phyloP scores from a whole-genome alignment of 2,888 invertebrate species.

The Dryobota labecula region DNA sequence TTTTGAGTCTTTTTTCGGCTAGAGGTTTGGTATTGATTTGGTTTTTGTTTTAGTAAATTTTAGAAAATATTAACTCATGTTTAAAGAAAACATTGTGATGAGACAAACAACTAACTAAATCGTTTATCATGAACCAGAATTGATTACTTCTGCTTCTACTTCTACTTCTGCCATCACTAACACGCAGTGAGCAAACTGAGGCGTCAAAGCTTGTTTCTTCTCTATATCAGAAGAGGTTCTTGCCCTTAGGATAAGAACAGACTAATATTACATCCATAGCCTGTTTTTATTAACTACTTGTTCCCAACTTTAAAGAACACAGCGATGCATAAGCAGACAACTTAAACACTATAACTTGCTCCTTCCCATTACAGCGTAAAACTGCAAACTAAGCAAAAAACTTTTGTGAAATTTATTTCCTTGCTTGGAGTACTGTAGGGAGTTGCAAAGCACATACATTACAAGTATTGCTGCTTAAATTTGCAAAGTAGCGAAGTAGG shows the following conservation, averaged over 20 bases:
- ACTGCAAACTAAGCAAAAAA: constrained; percentile 59
- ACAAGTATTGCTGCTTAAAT: constrained; percentile 67
- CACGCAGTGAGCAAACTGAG: too few relatives aligned
- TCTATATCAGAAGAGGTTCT: background rate
- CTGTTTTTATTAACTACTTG: constrained; percentile 16
- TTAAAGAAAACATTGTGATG: background rate
- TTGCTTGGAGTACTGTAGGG: constrained; percentile 37
- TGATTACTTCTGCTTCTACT: background rate
- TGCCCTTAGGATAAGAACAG: background rate
- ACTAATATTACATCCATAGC: background rate
- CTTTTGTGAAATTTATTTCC: constrained; percentile 52
- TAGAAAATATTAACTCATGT: background rate
- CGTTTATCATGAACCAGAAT: background rate
- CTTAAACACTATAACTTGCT: constrained; percentile 46
- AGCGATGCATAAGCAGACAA: constrained; percentile 36
- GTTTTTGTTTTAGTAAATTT: background rate
- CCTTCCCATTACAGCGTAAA: constrained; percentile 43
- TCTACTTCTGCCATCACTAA: background rate
- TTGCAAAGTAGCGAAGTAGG: constrained; percentile 57
- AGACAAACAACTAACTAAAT: background rate
- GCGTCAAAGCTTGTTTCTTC: too few relatives aligned
- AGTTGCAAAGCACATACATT: constrained; percentile 59
- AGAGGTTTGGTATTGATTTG: too few relatives aligned
- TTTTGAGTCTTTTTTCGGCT: background rate
- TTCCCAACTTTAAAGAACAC: constrained; percentile 28